These are phyloP conservation scores for Amiota communis DNA, from an alignment of 2,888 invertebrate species.

Conservation along the genomic window DNA sequence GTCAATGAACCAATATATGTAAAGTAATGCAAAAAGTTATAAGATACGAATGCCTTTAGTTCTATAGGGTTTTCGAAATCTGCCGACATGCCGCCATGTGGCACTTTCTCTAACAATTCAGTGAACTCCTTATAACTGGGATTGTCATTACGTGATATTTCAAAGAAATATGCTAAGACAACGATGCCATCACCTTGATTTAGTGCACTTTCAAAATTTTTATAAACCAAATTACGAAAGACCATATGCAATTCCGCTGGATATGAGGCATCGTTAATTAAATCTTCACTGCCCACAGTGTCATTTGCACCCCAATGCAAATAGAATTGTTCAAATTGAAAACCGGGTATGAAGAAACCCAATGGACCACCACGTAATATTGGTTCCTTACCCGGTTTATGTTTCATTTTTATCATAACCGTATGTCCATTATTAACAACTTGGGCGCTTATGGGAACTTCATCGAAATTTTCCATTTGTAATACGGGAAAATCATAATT, in stretches of 20 bases:
- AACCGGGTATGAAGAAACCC: constrained; percentile 71
- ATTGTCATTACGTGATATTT: constrained; percentile 75
- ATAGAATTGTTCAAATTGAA: constrained; percentile 84
- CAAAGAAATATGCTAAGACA: constrained; percentile 85
- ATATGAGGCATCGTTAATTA: constrained; percentile 75
- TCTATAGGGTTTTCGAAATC: constrained; percentile 75
- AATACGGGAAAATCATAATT: constrained; percentile 77
- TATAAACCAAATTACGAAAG: constrained; percentile 81
- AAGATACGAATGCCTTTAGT: constrained; percentile 76
- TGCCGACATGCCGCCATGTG: constrained; percentile 75
- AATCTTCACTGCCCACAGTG: constrained; percentile 82
- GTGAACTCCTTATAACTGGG: constrained; percentile 78
- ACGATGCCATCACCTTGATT: constrained; percentile 82
- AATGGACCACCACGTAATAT: constrained; percentile 81
- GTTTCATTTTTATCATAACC: constrained; percentile 77
- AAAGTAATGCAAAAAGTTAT: constrained; percentile 80
- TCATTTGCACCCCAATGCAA: constrained; percentile 87
- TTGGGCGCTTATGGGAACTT: constrained; percentile 75
- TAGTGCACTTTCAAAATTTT: constrained; percentile 77
- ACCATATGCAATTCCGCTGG: constrained; percentile 87
- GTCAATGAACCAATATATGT: constrained; percentile 90
- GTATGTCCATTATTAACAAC: constrained; percentile 88
- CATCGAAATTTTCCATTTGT: constrained; percentile 78
- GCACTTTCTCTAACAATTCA: constrained; percentile 75
- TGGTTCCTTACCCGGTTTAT: constrained; percentile 74